Evolutionary conservation across 2,113 vertebrate species (phyloP).

Genomic region (Lepisosteus oculatus): DNA sequence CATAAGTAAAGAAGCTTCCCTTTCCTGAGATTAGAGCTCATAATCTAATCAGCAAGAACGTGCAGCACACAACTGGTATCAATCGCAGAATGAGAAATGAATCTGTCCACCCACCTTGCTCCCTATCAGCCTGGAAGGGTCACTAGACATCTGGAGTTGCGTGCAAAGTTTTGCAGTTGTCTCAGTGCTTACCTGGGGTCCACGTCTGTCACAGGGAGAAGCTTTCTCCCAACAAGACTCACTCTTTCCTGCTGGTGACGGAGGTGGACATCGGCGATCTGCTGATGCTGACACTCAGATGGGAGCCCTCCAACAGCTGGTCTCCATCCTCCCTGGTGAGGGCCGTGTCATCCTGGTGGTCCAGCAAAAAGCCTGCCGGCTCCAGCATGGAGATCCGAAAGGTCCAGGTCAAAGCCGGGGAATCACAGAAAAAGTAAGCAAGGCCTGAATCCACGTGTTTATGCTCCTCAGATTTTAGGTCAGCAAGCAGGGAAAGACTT

Average conservation of each 20-base stretch:
- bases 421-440: constrained; percentile 19
- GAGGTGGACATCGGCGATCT: constrained; percentile 23
- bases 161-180: neutral
- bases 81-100: too few species aligned
- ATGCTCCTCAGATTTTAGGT: neutral
- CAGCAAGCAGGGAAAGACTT: neutral
- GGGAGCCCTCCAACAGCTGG: constrained; percentile 20
- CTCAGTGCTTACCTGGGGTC: neutral
- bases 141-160: too few species aligned
- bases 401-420: constrained; percentile 19
- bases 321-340: neutral
- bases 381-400: constrained; percentile 2
- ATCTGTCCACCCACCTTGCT: too few species aligned
- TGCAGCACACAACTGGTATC: too few species aligned
- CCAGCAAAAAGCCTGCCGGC: neutral
- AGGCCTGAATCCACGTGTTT: neutral
- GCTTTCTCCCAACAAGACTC: constrained; percentile 20
- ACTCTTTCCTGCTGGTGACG: constrained; percentile 24
- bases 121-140: too few species aligned
- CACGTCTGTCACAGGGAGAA: too few species aligned
- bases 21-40: too few species aligned
- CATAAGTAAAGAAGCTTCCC: too few species aligned
- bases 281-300: constrained; percentile 20
- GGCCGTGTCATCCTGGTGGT: constrained; percentile 9
- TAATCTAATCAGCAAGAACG: too few species aligned